Evolutionary conservation across 2,113 vertebrate species (phyloP).

Genomic region (Strix aluco): DNA sequence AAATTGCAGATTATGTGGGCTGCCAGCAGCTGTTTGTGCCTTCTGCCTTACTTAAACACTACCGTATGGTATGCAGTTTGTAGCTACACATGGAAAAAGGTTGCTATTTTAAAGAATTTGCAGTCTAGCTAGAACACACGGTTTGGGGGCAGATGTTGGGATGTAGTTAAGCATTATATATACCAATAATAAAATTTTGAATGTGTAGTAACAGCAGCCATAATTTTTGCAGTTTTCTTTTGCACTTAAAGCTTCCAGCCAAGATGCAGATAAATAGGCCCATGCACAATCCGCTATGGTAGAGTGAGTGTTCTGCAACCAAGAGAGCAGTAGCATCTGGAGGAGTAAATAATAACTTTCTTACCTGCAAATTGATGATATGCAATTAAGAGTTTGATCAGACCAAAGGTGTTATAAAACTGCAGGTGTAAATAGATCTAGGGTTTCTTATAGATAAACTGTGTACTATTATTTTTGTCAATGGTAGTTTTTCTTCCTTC

Average conservation of each 20-base stretch:
- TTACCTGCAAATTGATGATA: neutral
- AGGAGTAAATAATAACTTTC: neutral
- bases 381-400: neutral
- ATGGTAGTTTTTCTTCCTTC: neutral
- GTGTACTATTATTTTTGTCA: neutral
- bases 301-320: neutral
- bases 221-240: neutral
- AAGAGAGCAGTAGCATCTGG: neutral
- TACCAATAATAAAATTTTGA: neutral
- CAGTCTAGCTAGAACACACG: constrained; percentile 27
- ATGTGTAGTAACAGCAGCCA: neutral
- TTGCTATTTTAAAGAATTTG: constrained; percentile 12
- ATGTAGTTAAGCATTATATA: neutral
- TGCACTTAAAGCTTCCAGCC: neutral
- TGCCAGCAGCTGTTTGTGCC: neutral
- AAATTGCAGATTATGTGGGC: neutral
- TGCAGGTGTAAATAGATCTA: neutral
- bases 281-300: neutral
- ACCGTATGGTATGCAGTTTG: neutral
- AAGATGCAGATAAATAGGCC: neutral
- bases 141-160: constrained; percentile 41
- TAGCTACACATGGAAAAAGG: neutral
- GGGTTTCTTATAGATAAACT: neutral
- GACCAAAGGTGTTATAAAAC: neutral
- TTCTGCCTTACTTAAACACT: neutral